A percentile compares a stretch with the other conserved stretches of the same genome.
Conservation (phyloP, 2,888 invertebrate species). For the Coenonympha arcania region DNA sequence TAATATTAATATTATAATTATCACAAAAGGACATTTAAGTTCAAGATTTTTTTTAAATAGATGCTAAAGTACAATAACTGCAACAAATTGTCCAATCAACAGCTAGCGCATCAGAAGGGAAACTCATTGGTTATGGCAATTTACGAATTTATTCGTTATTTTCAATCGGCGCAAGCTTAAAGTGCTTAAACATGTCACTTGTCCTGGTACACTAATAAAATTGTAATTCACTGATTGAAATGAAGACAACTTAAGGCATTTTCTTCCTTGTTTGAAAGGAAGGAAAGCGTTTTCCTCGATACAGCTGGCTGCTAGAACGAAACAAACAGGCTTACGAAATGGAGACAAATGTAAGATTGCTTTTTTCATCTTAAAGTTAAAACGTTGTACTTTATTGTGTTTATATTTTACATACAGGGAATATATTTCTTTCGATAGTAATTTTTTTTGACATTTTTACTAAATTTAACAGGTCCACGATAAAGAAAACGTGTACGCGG, state of each 20-base stretch:
- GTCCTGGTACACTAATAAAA: too few species aligned
- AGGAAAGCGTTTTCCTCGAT: background rate
- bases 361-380: too few species aligned
- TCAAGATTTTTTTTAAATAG: background rate
- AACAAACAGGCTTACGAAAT: conserved; percentile 30
- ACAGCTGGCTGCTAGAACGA: background rate
- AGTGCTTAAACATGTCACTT: too few species aligned
- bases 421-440: too few species aligned
- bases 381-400: too few species aligned
- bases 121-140: conserved; percentile 13
- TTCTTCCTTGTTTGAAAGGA: background rate
- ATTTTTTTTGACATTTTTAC: background rate
- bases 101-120: conserved; percentile 2
- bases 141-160: conserved; percentile 30
- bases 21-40: background rate
- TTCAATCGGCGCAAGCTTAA: conserved; percentile 22
- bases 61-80: conserved; percentile 19
- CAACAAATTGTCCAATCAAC: conserved; percentile 27
- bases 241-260: too few species aligned
- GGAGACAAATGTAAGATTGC: conserved; percentile 51
- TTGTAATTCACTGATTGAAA: too few species aligned
- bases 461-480: conserved; percentile 43
- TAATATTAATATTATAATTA: too few species aligned
- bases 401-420: too few species aligned
- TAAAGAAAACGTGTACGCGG: conserved; percentile 55